phyloP scores from a whole-genome alignment of 1,140 invertebrate species.

The Agraylea sexmaculata region DNA sequence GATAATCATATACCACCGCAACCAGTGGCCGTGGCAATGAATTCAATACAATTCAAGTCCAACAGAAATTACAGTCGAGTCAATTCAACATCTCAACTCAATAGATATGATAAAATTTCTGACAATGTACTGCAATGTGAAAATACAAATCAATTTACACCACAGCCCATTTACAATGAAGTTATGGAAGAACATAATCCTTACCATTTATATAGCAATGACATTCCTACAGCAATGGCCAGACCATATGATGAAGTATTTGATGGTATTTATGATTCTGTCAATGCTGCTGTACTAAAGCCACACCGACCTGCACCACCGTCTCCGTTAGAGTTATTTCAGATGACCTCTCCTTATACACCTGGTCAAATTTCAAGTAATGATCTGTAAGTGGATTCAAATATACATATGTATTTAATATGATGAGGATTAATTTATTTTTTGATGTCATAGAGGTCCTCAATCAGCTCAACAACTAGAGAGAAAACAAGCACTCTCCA shows the following conservation, averaged over 20 bases:
- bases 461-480: slow-evolving; percentile 20
- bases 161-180: slow-evolving; percentile 19
- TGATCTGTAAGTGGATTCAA: slow-evolving; percentile 18
- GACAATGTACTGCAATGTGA: slow-evolving; percentile 10
- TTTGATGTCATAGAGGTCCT: slow-evolving; percentile 13
- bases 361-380: slow-evolving; percentile 17
- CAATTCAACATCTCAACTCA: slow-evolving; percentile 10
- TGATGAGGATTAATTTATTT: slow-evolving; percentile 1
- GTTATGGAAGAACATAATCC: slow-evolving; percentile 19
- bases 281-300: slow-evolving; percentile 8
- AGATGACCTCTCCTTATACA: slow-evolving; percentile 9
- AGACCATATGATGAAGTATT: slow-evolving; percentile 19
- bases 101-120: slow-evolving; percentile 7
- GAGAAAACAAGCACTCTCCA: slow-evolving; percentile 15
- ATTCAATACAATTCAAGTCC: slow-evolving; percentile 21
- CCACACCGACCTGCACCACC: slow-evolving; percentile 20
- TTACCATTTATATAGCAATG: slow-evolving; percentile 20
- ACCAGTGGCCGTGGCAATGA: too few relatives aligned
- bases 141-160: slow-evolving; percentile 13
- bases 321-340: slow-evolving; percentile 17
- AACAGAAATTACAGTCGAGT: slow-evolving; percentile 17
- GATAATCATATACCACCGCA: too few relatives aligned
- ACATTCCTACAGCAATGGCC: slow-evolving; percentile 9
- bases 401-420: slow-evolving; percentile 8
- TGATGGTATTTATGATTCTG: slow-evolving; percentile 14